These are phyloP conservation scores for Onychomys torridus DNA, from an alignment of 2,797 vertebrate species.

Conservation along the genomic window DNA sequence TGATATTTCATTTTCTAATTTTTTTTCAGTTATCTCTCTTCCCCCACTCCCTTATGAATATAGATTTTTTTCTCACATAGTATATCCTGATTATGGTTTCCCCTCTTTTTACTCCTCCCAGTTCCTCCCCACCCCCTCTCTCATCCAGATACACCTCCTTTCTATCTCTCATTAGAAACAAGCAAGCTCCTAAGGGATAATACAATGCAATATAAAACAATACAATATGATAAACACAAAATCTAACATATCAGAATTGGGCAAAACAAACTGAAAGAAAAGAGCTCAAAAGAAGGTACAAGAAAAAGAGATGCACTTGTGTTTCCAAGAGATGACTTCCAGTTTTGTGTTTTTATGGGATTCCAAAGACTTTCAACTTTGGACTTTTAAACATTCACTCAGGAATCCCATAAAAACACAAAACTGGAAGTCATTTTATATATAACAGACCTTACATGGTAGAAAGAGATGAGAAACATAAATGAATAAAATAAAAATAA, in stretches of 20 bases:
- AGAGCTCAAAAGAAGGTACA: not conserved
- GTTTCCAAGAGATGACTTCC: too few relatives aligned
- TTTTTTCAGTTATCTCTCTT: not conserved
- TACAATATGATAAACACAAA: not conserved
- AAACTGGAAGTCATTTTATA: not conserved
- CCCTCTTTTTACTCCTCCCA: not conserved
- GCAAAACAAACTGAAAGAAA: not conserved
- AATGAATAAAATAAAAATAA: not conserved
- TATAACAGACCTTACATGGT: not conserved
- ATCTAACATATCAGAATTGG: not conserved
- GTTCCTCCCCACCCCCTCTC: not conserved
- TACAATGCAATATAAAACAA: not conserved
- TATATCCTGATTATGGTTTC: not conserved
- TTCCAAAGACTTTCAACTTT: too few relatives aligned
- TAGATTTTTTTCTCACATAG: not conserved
- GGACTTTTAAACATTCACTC: too few relatives aligned
- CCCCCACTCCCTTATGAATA: not conserved
- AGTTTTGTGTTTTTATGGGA: too few relatives aligned
- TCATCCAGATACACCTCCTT: not conserved
- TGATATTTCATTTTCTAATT: not conserved
- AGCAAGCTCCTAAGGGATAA: not conserved
- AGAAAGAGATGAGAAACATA: not conserved
- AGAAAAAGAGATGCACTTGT: not conserved
- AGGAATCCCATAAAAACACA: not conserved
- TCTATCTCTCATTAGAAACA: not conserved